A percentile compares a stretch with the other conserved stretches of the same genome.
Conservation (phyloP, 2,888 invertebrate genomes). For the Camponotus fellah region DNA sequence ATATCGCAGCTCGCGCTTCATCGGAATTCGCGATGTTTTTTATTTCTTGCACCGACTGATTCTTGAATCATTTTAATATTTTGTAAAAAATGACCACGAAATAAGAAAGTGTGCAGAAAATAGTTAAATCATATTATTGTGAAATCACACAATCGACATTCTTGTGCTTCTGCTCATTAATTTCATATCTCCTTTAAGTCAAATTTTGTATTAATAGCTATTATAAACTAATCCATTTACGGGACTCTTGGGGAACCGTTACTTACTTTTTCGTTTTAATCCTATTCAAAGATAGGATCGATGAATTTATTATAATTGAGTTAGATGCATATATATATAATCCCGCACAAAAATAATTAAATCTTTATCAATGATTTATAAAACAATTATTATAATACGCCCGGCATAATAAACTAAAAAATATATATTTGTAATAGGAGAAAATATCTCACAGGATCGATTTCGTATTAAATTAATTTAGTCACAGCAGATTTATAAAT, state of each 20-base stretch:
- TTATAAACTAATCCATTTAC: constrained; percentile 16
- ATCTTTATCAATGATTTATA: constrained; percentile 7
- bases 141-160: not conserved
- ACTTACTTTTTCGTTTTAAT: constrained; percentile 24
- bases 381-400: not conserved
- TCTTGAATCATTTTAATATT: not conserved
- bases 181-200: constrained; percentile 7
- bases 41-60: not conserved
- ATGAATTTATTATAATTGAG: constrained; percentile 7
- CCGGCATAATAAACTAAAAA: not conserved
- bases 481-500: constrained; percentile 7
- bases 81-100: not conserved
- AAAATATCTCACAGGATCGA: not conserved
- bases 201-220: constrained; percentile 10
- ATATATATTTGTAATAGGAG: not conserved
- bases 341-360: constrained; percentile 12
- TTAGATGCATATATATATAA: not conserved
- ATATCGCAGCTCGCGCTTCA: not conserved
- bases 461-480: constrained; percentile 14
- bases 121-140: not conserved
- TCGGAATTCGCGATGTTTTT: not conserved
- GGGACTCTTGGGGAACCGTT: constrained; percentile 1
- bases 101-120: not conserved
- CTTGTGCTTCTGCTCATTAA: not conserved
- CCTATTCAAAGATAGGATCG: constrained; percentile 7